Evolutionary conservation across 2,888 invertebrate species (phyloP).

Genomic region (Sclerodermus sp.): DNA sequence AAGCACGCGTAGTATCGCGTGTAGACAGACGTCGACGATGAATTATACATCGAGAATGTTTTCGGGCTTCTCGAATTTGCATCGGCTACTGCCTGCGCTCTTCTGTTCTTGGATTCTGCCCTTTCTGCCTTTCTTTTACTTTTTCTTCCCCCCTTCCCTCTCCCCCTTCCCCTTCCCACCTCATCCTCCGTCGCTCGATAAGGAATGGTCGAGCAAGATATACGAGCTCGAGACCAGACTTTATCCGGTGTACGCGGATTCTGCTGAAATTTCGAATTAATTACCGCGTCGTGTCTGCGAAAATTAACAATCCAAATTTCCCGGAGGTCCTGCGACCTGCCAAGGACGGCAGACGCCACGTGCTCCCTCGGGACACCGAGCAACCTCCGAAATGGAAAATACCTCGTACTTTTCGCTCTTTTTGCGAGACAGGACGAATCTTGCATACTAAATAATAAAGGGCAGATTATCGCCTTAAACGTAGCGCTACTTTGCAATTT

Average conservation of each 20-base stretch:
- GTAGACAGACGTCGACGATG: slow-evolving; percentile 32
- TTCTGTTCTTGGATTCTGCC: slow-evolving; percentile 32
- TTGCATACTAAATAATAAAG: no score
- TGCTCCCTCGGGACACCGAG: no score
- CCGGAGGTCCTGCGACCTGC: neutral
- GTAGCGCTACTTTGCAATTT: no score
- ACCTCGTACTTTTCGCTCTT: no score
- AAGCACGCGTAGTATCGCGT: slow-evolving; percentile 35
- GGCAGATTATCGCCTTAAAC: no score
- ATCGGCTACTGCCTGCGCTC: slow-evolving; percentile 37
- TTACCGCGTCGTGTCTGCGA: slow-evolving; percentile 26
- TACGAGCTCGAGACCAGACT: slow-evolving; percentile 20
- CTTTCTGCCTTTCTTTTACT: slow-evolving; percentile 1
- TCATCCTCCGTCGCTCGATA: neutral
- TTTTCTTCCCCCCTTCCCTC: slow-evolving; percentile 4
- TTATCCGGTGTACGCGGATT: slow-evolving; percentile 18
- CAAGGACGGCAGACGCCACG: no score
- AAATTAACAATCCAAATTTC: slow-evolving; percentile 27
- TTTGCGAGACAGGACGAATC: no score
- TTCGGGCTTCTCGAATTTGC: slow-evolving; percentile 40
- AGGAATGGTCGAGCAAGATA: slow-evolving; percentile 20
- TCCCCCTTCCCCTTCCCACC: no score
- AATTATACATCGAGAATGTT: slow-evolving; percentile 43
- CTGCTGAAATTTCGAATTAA: slow-evolving; percentile 29
- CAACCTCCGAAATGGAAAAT: no score